These are phyloP conservation scores for Drosophila mercatorum DNA, from an alignment of 2,888 invertebrate species.

Conservation along the genomic window DNA sequence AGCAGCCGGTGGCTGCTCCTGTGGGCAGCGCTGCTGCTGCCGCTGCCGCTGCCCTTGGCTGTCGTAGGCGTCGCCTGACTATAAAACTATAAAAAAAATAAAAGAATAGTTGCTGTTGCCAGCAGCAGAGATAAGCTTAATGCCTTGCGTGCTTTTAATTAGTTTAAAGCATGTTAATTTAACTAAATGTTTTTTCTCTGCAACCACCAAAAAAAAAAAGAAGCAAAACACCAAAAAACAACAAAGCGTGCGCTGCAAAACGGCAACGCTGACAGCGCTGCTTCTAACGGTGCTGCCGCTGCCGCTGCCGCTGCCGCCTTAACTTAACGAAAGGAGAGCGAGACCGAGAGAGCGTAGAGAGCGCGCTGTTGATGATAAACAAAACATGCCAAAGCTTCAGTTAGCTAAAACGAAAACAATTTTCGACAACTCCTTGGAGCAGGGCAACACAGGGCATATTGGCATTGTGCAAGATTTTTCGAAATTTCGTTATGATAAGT, in stretches of 20 bases:
- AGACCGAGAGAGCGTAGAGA: background rate
- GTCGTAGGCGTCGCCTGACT: conserved; percentile 28
- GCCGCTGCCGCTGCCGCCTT: conserved; percentile 12
- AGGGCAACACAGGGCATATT: background rate
- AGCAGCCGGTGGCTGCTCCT: conserved; percentile 54
- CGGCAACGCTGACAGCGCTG: conserved; percentile 31
- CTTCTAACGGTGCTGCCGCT: conserved; percentile 46
- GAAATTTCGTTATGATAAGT: background rate
- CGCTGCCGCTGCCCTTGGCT: conserved; percentile 6
- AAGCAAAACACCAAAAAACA: background rate
- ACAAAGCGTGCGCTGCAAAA: conserved; percentile 34
- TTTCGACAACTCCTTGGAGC: background rate
- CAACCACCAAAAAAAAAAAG: conserved; percentile 37
- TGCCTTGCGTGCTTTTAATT: conserved; percentile 67
- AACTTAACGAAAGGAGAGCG: conserved; percentile 37
- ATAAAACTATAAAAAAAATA: conserved; percentile 1
- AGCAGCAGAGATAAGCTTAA: conserved; percentile 19
- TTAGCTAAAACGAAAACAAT: background rate
- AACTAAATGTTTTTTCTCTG: conserved; percentile 34
- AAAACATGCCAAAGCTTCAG: conserved; percentile 12
- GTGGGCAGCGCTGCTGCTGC: conserved; percentile 1
- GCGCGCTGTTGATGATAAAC: conserved; percentile 31
- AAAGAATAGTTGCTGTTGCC: background rate
- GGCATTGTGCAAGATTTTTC: background rate
- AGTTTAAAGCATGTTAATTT: conserved; percentile 60